Base-by-base conservation (phyloP, 2,888 invertebrate genomes). In the Hedychridium roseum region DNA sequence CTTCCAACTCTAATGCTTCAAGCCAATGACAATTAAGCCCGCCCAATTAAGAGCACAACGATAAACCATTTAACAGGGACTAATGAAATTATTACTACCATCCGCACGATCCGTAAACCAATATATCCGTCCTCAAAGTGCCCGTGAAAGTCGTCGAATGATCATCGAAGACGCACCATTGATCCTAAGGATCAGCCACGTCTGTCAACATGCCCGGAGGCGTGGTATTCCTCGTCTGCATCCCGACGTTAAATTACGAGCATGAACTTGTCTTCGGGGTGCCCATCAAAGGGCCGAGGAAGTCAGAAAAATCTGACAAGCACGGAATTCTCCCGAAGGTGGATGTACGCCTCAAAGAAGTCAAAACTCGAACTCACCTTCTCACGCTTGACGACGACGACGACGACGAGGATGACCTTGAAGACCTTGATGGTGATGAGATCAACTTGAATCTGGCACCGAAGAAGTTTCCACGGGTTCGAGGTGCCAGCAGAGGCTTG, bases 231-330 rank as follows among this genome's bases (percentile, higher is more conserved):
- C 74, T 88, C 45, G 84, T 89, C 50, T 86, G 85, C 67, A 86
- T 89, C 62, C 88, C 89, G 5, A 86, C 88, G 49, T 83, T 86
- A 43, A 87, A 84, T 70, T 85, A 85, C 65, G 88, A 89, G 74
- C 85, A 87, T 66, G 81, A 84, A 30, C 59, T 86, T 12, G 80
- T 81, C 41, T 84, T 82, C 51, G 85, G 85, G 1, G 43, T 64
- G 3, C 72, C 73, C 0, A 43, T 68, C 23, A 68, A 66, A 28
- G 50, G 51, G 3, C 32, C 62, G 1, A 70, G 61, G 20, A 68
- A 58, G 23, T 60, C 41, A 6, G 67, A 66, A 9, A 67, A 62
- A 12, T 30, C 44, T 4, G 43, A 20, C 12, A 15, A 23, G 3
- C 11, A 38, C 3, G 9, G 15, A 1, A 27, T 23, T 1, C 26